Conservation (phyloP, 37 sponge, comb jelly and placozoan species). For the Ianthella basta region DNA sequence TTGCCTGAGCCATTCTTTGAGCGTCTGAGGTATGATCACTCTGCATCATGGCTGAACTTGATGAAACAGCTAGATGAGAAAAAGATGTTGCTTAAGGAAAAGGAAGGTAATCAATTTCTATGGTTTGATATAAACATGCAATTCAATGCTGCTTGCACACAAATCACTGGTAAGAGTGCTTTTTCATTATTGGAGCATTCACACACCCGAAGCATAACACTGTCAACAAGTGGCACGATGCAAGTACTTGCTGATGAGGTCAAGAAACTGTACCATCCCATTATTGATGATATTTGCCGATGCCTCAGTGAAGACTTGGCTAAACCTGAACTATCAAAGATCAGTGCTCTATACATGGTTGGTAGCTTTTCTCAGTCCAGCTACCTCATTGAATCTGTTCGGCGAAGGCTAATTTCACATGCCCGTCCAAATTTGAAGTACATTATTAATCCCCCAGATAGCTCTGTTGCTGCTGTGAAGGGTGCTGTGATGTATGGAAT, state of each 20-base stretch:
- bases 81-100: background rate
- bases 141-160: background rate
- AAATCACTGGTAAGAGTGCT: background rate
- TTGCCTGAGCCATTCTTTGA: conserved; percentile 24
- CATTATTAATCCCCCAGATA: background rate
- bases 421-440: background rate
- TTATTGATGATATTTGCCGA: background rate
- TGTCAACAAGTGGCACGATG: background rate
- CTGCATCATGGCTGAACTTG: background rate
- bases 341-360: conserved; percentile 25
- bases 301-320: background rate
- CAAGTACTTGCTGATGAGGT: background rate
- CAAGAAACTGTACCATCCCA: no score
- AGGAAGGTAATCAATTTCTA: background rate
- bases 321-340: no score
- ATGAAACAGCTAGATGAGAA: background rate
- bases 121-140: background rate
- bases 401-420: background rate
- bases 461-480: background rate
- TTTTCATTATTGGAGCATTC: background rate
- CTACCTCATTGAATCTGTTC: background rate
- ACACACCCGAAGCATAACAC: background rate
- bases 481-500: conserved; percentile 27
- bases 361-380: conserved; percentile 1
- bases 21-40: background rate